These are phyloP conservation scores for Podiceps cristatus DNA, from an alignment of 2,113 vertebrate genomes.

Conservation along the genomic window DNA sequence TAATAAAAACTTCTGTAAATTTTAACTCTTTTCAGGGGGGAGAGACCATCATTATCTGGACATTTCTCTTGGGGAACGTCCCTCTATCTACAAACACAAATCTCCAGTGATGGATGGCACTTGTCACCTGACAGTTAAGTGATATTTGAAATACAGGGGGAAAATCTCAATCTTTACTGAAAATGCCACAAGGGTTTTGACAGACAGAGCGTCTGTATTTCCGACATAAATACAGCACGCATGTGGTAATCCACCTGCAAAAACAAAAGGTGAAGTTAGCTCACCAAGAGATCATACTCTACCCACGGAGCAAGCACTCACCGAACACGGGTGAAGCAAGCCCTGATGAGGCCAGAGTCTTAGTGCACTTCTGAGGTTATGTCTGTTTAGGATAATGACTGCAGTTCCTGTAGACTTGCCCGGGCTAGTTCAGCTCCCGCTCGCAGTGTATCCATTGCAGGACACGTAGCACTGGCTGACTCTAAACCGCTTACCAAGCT, in stretches of 20 bases:
- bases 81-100: neutral
- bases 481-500: neutral
- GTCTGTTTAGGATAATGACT: neutral
- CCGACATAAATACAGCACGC: neutral
- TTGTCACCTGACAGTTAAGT: neutral
- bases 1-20: neutral
- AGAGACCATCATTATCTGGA: neutral
- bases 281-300: neutral
- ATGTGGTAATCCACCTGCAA: neutral
- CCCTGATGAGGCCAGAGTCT: neutral
- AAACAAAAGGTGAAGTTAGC: neutral
- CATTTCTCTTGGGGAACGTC: neutral
- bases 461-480: neutral
- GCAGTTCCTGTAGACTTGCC: conserved; percentile 22
- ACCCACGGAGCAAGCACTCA: neutral
- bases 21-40: neutral
- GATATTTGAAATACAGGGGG: fast-evolving
- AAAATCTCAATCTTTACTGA: neutral
- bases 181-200: neutral
- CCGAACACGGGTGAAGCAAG: neutral
- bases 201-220: neutral
- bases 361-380: neutral
- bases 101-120: neutral
- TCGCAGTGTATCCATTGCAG: neutral
- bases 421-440: neutral